Base-by-base conservation (phyloP, 2,113 vertebrate genomes). In the Desmodus rotundus region DNA sequence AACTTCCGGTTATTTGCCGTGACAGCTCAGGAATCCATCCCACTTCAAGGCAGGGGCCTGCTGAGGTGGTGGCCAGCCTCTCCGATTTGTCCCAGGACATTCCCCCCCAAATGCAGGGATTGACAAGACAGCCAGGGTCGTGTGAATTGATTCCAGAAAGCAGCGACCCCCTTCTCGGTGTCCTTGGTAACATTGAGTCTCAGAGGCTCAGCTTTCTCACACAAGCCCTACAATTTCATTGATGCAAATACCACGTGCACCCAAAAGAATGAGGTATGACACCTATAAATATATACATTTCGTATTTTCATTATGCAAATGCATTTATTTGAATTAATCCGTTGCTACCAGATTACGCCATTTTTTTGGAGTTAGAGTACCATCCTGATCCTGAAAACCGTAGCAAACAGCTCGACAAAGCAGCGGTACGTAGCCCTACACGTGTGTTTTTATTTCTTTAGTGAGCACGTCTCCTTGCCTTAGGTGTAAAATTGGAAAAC, bases 361-460 rank as follows among this genome's bases (percentile, higher is more conserved):
- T 86, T 98, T 98, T 98, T 93, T 97, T 98, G 98, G 98, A 99
- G 97, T 98, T 97, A 97, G 97, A 97, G 97, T 98, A 98, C 98
- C 98, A 98, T 94, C 97, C 98, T 93, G 97, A 98, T 98, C 97
- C 98, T 97, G 89, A 97, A 98, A 98, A 98, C 88, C 98, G 98
- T 81, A 98, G 98, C 98, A 98, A 98, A 98, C 90, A 98, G 98
- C 97, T 98, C 97, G 98, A 98, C 98, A 98, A 98, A 99, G 98
- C 98, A 98, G 98, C 98, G 98, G 96, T 98, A 98, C 93, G 97
- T 98, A 98, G 94, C 97, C 96, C 93, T 97, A 98, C 92, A 93
- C 93, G 97, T 96, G 98, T 92, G 94, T 96, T 96, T 97, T 97
- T 86, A 96, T 96, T 81, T 28, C 94, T 98, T 98, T 98, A 98